phyloP scores from a whole-genome alignment of 1,140 invertebrate species.

The Thalassaphorura encarpata region DNA sequence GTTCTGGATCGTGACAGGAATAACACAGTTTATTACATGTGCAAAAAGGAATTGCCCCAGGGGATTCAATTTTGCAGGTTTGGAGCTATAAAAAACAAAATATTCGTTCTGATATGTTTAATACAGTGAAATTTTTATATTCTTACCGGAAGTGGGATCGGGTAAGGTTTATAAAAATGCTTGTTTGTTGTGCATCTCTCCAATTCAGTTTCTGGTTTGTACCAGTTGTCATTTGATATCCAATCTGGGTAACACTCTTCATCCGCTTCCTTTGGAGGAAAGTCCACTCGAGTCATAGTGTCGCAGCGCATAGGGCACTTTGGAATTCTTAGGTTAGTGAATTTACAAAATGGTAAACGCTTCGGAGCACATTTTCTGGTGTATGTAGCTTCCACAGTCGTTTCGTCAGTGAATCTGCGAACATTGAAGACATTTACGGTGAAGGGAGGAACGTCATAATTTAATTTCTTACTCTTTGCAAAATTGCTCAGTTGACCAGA shows the following conservation, averaged over 20 bases:
- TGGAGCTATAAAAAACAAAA: neutral
- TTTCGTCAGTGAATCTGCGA: constrained; percentile 16
- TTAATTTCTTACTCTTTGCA: constrained; percentile 15
- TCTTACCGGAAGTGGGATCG: constrained; percentile 6
- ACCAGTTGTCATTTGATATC: constrained; percentile 19
- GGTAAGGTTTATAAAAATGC: constrained; percentile 14
- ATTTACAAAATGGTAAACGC: neutral
- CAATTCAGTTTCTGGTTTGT: constrained; percentile 6
- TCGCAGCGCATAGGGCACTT: neutral
- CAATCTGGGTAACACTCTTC: constrained; percentile 7
- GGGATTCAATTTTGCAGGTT: constrained; percentile 7
- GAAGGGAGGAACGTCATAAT: neutral
- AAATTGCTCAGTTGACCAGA: constrained; percentile 22
- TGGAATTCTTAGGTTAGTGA: neutral
- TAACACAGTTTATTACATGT: constrained; percentile 22
- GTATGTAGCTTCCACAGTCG: neutral
- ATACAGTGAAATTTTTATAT: neutral
- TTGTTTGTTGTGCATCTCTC: constrained; percentile 21
- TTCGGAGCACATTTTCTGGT: constrained; percentile 1
- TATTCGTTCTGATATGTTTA: neutral
- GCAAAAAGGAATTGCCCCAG: constrained; percentile 25
- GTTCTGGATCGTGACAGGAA: constrained; percentile 19
- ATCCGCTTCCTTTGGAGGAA: constrained; percentile 8
- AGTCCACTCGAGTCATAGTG: neutral
- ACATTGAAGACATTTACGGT: neutral